Base-by-base conservation (phyloP, 2,888 invertebrate genomes). In the Synanthedon tipuliformis region DNA sequence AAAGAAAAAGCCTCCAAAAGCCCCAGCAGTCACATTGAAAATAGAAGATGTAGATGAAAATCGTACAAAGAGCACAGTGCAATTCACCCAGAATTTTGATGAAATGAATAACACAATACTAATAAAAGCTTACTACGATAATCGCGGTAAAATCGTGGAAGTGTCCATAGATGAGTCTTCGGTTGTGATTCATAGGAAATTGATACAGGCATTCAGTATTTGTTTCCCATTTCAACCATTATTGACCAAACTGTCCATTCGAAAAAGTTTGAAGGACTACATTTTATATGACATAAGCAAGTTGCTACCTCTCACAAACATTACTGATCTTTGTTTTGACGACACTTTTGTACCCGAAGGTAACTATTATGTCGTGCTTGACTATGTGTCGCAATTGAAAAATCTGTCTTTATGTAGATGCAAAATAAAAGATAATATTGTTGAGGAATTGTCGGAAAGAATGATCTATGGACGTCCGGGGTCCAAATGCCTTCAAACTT, bases 321-420 rank as follows among this genome's bases (percentile, higher is more conserved):
- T 81, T 52, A 72, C 73, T 3, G 71, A 79, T n/a, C 50, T 81
- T 18, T 69, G 68, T 56, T 61, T 81, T 0, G 80, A 81, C 51
- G 69, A 70, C 50, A 65, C 68, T 3, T 53, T 54, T 53, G 58
- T 79, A 1, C 59, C 62, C 1, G 61, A 73, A 54, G 70, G 66
- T 0, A 71, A 72, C 54, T 77, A 75, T 56, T 63, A 66, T 45
- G 49, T 67, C 11, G 51, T 81, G n/a, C 56, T 80, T 27, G 63
- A 77, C 41, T 54, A 65, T 16, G 40, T 52, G 7, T 61, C 70
- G 23, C 60, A 61, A n/a, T 56, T 81, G 18, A 73, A 64, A 54
- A 61, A 63, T 57, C 58, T 81, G 8, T 78, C 79, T 4, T 54
- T 81, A 11, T 69, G 68, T 34, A 66, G 72, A 57, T 81, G 81